These are phyloP conservation scores for Agrochola litura DNA, from an alignment of 2,888 invertebrate genomes.

Conservation along the genomic window DNA sequence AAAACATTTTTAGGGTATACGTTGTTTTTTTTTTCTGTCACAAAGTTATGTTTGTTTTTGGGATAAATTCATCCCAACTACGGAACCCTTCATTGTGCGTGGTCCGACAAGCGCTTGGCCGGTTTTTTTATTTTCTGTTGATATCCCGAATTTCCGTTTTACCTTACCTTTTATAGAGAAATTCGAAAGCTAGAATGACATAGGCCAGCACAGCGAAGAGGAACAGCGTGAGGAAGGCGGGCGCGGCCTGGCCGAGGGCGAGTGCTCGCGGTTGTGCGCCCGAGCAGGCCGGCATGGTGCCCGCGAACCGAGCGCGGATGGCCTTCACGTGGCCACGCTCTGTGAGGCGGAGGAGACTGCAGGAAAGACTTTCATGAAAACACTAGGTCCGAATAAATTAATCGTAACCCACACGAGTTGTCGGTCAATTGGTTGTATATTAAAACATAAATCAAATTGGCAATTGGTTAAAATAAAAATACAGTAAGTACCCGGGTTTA, in stretches of 20 bases:
- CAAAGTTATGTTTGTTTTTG: too few species aligned
- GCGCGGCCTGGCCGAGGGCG: constrained; percentile 85
- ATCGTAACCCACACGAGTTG: too few species aligned
- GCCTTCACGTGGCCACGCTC: constrained; percentile 82
- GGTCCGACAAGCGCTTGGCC: too few species aligned
- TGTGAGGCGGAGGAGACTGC: constrained; percentile 80
- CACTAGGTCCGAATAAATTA: background rate
- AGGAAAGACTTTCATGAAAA: background rate
- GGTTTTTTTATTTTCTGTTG: background rate
- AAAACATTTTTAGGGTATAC: too few species aligned
- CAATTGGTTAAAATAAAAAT: background rate
- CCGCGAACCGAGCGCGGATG: constrained; percentile 75
- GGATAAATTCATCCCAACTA: too few species aligned
- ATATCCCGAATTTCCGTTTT: background rate
- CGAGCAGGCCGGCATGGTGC: constrained; percentile 77
- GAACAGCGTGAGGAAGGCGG: constrained; percentile 81
- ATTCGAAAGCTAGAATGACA: constrained; percentile 75
- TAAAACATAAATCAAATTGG: background rate
- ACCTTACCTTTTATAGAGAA: constrained; percentile 74
- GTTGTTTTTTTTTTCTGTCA: too few species aligned
- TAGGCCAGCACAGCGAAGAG: constrained; percentile 70
- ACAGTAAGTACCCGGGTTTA: background rate
- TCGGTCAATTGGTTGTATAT: background rate
- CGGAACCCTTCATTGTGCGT: too few species aligned
- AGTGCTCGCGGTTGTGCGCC: constrained; percentile 83